Evolutionary conservation across 2,113 vertebrate species (phyloP), one percentile per base, ranked within the genome.

Genomic region (Cichladusa arquata): DNA sequence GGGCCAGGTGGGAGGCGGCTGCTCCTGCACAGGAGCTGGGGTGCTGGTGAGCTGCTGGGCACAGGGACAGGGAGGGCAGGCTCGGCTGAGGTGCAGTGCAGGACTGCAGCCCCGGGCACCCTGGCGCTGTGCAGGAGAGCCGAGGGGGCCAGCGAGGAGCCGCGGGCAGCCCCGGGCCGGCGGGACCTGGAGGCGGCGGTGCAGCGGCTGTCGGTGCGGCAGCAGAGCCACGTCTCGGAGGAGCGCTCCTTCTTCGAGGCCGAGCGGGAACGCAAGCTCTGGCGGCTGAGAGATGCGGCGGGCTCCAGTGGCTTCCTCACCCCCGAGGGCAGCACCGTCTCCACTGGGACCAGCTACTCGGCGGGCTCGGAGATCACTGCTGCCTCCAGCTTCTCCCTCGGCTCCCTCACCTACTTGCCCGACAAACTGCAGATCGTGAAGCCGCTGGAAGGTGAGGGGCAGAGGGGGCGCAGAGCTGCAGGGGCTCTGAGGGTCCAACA

Each of bases 371-470:
- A 97, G 34, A 96, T 97, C 94, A 98, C 98, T 8, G 96, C 96
- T 0, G 97, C 86, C 83, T 98, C 98, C 9, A 23, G 94, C 67
- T 94, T 98, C 58, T 98, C 98, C 4, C 95, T 98, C 5, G 88
- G 98, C 62, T 98, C 98, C 29, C 97, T 98, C 58, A 96, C 98
- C 45, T 98, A 97, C 95, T 97, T 98, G 71, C 98, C 98, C 0
- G 99, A 99, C 88, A 98, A 99, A 40, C 98, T 99, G 92, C 98
- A 99, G 98, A 99, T 99, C 2, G 91, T 99, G 89, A 98, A 99
- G 96, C 98, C 98, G 3, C 96, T 99, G 97, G 99, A 99, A 98
- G 98, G 98, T 98, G 89, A 95, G 96, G 50, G 45, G 24, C 7
- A 23, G 31, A 20, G 40, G 25, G 33, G 31, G 4, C 4, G 31